phyloP scores from a whole-genome alignment of 2,888 invertebrate genomes.

The Automeris io region DNA sequence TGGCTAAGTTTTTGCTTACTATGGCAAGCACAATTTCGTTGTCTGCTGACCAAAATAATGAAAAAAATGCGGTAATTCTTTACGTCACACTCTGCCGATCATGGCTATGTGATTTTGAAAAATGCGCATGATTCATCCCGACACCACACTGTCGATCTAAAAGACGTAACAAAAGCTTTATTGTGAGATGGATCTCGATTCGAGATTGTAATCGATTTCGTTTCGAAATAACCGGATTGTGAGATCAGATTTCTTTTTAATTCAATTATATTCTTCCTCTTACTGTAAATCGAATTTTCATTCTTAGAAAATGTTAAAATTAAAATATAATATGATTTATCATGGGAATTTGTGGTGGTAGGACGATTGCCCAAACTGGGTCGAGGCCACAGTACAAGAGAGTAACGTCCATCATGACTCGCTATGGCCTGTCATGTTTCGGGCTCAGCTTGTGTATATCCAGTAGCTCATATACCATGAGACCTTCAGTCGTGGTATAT shows the following conservation, averaged over 20 bases:
- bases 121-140: constrained; percentile 20
- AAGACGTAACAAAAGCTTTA: neutral
- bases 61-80: constrained; percentile 22
- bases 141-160: constrained; percentile 5
- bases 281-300: no score
- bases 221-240: neutral
- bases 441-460: no score
- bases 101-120: constrained; percentile 24
- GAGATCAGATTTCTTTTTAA: neutral
- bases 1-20: no score
- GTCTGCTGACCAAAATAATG: constrained; percentile 43
- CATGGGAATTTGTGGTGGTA: no score
- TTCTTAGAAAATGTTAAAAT: no score
- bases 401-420: no score
- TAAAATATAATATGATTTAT: no score
- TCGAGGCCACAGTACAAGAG: no score
- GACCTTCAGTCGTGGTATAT: no score
- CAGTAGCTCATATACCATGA: no score
- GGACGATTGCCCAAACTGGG: no score
- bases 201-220: neutral
- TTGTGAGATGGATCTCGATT: neutral
- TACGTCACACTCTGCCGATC: constrained; percentile 27
- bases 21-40: constrained; percentile 42
- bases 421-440: no score
- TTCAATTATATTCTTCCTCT: neutral